These are phyloP conservation scores for Ametastegia equiseti DNA, from an alignment of 2,888 invertebrate genomes.

Conservation along the genomic window DNA sequence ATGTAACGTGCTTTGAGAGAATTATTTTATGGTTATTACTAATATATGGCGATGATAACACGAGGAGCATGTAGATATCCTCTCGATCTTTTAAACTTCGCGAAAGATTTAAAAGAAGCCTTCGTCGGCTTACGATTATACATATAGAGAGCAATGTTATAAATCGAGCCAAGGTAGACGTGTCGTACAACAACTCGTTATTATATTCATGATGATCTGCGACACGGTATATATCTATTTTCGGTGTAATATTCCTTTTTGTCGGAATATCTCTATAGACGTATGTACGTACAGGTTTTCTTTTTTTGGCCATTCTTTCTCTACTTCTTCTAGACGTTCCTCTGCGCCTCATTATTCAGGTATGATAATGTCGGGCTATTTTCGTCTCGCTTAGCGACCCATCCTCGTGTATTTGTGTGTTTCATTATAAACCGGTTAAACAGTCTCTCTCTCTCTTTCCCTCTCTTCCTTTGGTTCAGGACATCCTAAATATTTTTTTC, in stretches of 20 bases:
- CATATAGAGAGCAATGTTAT: background rate
- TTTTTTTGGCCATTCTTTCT: too few relatives aligned
- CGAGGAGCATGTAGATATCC: background rate
- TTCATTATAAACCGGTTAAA: constrained; percentile 17
- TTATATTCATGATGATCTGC: too few relatives aligned
- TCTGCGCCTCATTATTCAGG: too few relatives aligned
- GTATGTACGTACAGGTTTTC: too few relatives aligned
- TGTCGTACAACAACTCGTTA: too few relatives aligned
- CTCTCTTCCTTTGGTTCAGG: background rate
- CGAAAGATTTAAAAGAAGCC: background rate
- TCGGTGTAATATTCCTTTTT: too few relatives aligned
- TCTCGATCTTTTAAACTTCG: background rate
- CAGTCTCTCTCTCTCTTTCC: background rate
- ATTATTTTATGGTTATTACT: background rate
- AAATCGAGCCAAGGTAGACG: background rate
- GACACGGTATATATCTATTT: too few relatives aligned
- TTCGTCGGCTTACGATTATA: background rate
- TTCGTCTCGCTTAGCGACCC: too few relatives aligned
- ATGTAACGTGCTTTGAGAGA: too few relatives aligned
- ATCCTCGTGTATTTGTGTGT: background rate
- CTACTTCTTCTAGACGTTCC: too few relatives aligned
- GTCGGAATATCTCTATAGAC: too few relatives aligned
- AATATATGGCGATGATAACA: background rate
- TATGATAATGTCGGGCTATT: too few relatives aligned
- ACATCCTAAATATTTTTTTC: background rate